Percentiles rank a stretch among this genome's conserved stretches.
phyloP scores from a whole-genome alignment of 2,888 invertebrate genomes.

The Napeogenes sylphis region DNA sequence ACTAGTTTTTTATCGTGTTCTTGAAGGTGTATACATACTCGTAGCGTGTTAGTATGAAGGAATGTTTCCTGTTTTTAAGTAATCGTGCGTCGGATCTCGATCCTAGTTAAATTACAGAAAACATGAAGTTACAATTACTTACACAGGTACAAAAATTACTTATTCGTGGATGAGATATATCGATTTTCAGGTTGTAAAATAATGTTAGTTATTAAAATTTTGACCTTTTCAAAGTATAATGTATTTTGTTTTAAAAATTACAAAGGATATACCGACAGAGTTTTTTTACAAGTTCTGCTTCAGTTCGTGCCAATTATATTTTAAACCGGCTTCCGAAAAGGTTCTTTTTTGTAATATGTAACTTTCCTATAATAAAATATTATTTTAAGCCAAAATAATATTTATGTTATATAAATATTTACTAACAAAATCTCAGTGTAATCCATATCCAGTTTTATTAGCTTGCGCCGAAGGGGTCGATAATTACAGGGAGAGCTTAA shows the following conservation, averaged over 20 bases:
- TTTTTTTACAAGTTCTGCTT: no score
- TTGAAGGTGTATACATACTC: no score
- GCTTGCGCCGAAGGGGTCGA: constrained; percentile 36
- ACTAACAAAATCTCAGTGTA: background rate
- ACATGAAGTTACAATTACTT: constrained; percentile 69
- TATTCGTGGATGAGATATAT: background rate
- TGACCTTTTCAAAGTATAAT: background rate
- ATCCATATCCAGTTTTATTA: background rate
- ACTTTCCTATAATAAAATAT: no score
- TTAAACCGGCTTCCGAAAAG: no score
- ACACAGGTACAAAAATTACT: constrained; percentile 33
- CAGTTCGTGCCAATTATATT: no score
- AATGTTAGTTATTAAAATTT: background rate
- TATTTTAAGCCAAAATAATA: no score
- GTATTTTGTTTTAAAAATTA: no score
- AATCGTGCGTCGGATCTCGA: constrained; percentile 29
- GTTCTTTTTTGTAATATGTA: no score
- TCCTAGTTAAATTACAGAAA: constrained; percentile 58
- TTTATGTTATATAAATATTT: no score
- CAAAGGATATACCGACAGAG: no score
- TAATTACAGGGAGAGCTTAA: constrained; percentile 59
- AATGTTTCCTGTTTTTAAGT: constrained; percentile 5
- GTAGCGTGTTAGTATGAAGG: constrained; percentile 2
- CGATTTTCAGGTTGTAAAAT: background rate
- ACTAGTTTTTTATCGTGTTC: no score